Conservation (phyloP, 2,888 invertebrate species). For the Andrena haemorrhoa region DNA sequence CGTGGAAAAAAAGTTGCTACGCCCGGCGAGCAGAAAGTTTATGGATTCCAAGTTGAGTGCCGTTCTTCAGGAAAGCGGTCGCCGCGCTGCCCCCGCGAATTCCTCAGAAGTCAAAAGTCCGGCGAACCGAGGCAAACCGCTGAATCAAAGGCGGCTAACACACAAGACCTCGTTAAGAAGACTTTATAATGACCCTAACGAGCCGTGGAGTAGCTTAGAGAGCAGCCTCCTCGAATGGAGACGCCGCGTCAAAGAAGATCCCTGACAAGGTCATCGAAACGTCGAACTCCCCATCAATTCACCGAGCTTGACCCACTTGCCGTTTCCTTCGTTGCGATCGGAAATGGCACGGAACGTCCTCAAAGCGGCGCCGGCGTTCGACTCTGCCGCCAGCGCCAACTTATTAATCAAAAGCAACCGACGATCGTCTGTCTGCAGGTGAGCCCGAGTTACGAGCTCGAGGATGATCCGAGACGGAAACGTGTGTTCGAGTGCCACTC, state of each 20-base stretch:
- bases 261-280: not conserved
- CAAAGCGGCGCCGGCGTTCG: not conserved
- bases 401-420: conserved; percentile 47
- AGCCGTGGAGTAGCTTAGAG: not conserved
- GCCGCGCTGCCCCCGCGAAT: not conserved
- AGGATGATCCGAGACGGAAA: conserved; percentile 54
- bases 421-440: conserved; percentile 30
- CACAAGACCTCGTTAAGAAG: conserved; percentile 5
- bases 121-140: not conserved
- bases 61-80: conserved; percentile 14
- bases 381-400: conserved; percentile 12
- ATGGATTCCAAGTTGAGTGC: conserved; percentile 27
- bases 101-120: not conserved
- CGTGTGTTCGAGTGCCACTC: conserved; percentile 62
- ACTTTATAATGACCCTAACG: conserved; percentile 5
- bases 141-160: conserved; percentile 8
- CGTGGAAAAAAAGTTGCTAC: conserved; percentile 7
- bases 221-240: not conserved
- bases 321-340: conserved; percentile 6
- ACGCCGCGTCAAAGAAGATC: not conserved
- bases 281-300: not conserved
- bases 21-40: conserved; percentile 27
- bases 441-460: conserved; percentile 47
- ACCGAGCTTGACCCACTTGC: not conserved
- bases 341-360: not conserved